Conservation (phyloP, 64 coral and sea anemone genomes). For the Montipora efflorescens region DNA sequence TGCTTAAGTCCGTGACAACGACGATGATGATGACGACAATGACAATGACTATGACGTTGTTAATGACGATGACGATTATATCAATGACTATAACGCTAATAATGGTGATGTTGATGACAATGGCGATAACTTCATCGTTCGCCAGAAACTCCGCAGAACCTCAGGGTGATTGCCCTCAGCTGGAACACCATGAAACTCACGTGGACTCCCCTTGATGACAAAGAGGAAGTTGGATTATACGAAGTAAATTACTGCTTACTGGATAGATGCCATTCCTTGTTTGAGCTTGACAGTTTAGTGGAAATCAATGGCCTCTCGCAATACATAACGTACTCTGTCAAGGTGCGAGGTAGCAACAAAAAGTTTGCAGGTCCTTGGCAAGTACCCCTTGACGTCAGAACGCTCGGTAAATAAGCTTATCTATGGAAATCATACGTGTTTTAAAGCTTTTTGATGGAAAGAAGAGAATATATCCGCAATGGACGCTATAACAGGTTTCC, state of each 20-base stretch:
- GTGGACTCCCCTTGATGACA: slow-evolving; percentile 43
- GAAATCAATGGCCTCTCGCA: slow-evolving; percentile 41
- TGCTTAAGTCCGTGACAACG: too few species aligned
- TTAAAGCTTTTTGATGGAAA: background rate
- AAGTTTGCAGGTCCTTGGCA: slow-evolving; percentile 66
- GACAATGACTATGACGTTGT: too few species aligned
- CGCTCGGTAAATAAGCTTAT: slow-evolving; percentile 33
- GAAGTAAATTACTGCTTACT: slow-evolving; percentile 40
- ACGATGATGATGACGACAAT: too few species aligned
- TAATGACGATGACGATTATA: too few species aligned
- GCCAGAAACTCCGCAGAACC: slow-evolving; percentile 26
- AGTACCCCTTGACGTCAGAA: background rate
- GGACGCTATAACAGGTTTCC: too few species aligned
- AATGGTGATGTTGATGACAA: too few species aligned
- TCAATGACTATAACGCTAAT: too few species aligned
- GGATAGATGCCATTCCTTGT: background rate
- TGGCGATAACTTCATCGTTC: background rate
- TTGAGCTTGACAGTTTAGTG: background rate
- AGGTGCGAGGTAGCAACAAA: slow-evolving; percentile 66
- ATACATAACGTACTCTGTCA: slow-evolving; percentile 46
- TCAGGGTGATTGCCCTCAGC: background rate
- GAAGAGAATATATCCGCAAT: too few species aligned
- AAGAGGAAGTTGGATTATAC: slow-evolving; percentile 43
- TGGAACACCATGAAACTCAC: slow-evolving; percentile 48
- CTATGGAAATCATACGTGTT: background rate